phyloP scores from a whole-genome alignment of 2,888 invertebrate species.

The Eupithecia exiguata region DNA sequence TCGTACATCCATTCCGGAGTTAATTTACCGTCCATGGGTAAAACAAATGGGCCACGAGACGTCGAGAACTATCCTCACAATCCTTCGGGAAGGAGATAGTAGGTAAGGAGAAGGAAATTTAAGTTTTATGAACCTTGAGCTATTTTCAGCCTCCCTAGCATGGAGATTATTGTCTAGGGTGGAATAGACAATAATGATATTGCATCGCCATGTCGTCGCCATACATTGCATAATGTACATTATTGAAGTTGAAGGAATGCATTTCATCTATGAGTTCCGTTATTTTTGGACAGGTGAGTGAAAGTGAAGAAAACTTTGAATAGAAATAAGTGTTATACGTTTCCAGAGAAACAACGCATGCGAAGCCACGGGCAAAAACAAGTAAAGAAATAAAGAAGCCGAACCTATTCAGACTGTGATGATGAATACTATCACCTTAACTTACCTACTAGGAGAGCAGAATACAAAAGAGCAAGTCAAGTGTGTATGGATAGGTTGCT shows the following conservation, averaged over 20 bases:
- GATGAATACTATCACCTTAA: not conserved
- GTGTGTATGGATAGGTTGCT: not conserved
- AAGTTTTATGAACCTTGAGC: not conserved
- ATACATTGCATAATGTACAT: too few relatives aligned
- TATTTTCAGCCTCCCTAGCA: too few relatives aligned
- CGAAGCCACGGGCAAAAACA: not conserved
- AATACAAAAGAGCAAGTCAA: constrained; percentile 7
- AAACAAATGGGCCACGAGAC: constrained; percentile 38
- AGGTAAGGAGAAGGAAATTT: not conserved
- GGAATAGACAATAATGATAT: too few relatives aligned
- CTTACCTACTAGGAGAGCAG: constrained; percentile 5
- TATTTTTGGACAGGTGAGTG: too few relatives aligned
- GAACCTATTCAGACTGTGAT: not conserved
- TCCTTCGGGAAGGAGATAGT: not conserved
- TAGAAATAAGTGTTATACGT: too few relatives aligned
- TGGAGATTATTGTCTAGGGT: too few relatives aligned
- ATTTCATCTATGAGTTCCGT: too few relatives aligned
- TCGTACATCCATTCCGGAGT: constrained; percentile 15
- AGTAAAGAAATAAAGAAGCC: not conserved
- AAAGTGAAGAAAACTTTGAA: too few relatives aligned
- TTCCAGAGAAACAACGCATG: not conserved
- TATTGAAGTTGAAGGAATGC: too few relatives aligned
- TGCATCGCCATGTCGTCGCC: too few relatives aligned
- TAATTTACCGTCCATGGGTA: constrained; percentile 12
- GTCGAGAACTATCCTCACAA: constrained; percentile 30